A percentile compares a stretch with the other conserved stretches of the same genome.
phyloP scores from a whole-genome alignment of 2,888 invertebrate genomes.

The Meliscaeva auricollis region DNA sequence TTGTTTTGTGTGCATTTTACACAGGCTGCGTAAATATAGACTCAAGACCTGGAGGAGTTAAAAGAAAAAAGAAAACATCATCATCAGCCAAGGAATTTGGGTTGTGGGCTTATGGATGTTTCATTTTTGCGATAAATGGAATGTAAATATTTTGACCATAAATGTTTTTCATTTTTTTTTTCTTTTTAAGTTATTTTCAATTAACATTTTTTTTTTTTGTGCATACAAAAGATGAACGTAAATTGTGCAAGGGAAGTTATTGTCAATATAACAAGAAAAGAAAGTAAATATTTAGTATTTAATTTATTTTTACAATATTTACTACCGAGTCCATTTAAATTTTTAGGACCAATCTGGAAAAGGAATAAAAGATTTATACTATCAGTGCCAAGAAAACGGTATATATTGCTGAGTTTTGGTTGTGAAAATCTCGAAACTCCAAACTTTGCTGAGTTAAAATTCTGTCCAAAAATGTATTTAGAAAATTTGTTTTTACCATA shows the following conservation, averaged over 20 bases:
- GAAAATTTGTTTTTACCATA: too few relatives aligned
- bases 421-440: too few relatives aligned
- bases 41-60: constrained; percentile 36
- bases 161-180: constrained; percentile 10
- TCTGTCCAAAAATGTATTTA: too few relatives aligned
- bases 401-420: too few relatives aligned
- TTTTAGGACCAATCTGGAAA: neutral
- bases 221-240: constrained; percentile 2
- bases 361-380: neutral
- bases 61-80: neutral
- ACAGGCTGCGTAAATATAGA: constrained; percentile 50
- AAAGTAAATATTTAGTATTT: constrained; percentile 33
- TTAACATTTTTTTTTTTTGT: neutral
- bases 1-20: constrained; percentile 7
- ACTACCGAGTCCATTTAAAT: neutral
- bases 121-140: constrained; percentile 29
- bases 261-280: constrained; percentile 5
- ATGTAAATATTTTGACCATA: constrained; percentile 43
- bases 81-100: constrained; percentile 33
- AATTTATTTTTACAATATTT: constrained; percentile 1
- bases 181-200: neutral
- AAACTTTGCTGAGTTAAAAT: too few relatives aligned
- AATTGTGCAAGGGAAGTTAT: constrained; percentile 46
- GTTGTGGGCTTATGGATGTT: constrained; percentile 16
- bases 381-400: too few relatives aligned